Evolutionary conservation across 1,140 invertebrate genomes (phyloP), one percentile per base, ranked within the genome.

Genomic region (Panulirus ornatus): DNA sequence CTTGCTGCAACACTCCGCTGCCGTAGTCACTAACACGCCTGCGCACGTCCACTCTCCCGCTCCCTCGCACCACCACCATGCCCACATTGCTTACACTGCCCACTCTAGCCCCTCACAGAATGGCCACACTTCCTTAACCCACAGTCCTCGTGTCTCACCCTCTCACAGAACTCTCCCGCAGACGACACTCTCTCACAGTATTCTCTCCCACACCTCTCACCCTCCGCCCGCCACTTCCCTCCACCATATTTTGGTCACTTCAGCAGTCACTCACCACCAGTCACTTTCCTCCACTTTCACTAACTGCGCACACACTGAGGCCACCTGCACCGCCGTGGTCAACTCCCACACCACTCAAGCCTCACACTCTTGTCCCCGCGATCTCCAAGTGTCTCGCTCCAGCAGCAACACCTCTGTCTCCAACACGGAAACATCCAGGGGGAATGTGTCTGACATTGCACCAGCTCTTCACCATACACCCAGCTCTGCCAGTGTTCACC

Each of bases 1-100:
- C 51, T 38, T 78, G 71, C 84, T 86, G 71, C 84, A 86, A 71
- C 84, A 86, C 6, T 76, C 84, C 58, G 75, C 85, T 47, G 75
- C 54, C 51, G 16, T 71, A 51, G 83, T 71, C 66, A 71, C 83
- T 42, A 75, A 79, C 75, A 63, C 75, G 51, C 85, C 58, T 42
- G 11, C 66, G 66, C 66, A 70, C 44, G 66, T 42, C 63, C 70
- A 84, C 44, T 73, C 40, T 22, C 30, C n/a, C 66, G 16, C 82
- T 38, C 19, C n/a, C 30, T 22, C 38, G 16, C 54, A 36, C 19
- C 16, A 16, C 30, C 36, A 70, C 83, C 78, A 51, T 40, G 30
- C 83, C 30, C 63, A 84, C 40, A 63, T 36, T 47, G 75, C 75
- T 47, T 78, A 70, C 66, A 58, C 47, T n/a, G 44, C 83, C 70